Conservation (phyloP, 2,113 vertebrate genomes). For the Dicentrarchus labrax region DNA sequence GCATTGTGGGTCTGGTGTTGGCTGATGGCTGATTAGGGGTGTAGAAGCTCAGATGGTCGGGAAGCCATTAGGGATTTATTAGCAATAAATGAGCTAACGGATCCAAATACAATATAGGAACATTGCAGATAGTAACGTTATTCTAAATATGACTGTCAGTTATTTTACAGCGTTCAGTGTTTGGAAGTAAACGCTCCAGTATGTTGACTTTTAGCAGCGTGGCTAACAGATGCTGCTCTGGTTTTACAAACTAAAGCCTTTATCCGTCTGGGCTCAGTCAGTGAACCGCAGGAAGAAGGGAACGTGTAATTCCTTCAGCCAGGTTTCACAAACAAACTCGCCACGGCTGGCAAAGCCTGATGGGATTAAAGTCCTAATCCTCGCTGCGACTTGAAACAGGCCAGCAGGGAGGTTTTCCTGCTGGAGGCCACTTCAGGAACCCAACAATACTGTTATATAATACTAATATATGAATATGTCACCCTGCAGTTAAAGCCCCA, state of each 20-base stretch:
- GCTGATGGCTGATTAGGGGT: too few relatives aligned
- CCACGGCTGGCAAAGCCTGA: neutral
- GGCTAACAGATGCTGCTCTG: neutral
- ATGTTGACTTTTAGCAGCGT: neutral
- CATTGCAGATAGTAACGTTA: too few relatives aligned
- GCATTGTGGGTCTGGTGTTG: too few relatives aligned
- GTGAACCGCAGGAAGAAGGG: neutral
- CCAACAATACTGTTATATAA: neutral
- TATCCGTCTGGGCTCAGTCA: neutral
- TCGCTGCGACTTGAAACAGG: neutral
- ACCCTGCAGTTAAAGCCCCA: neutral
- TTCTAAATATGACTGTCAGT: too few relatives aligned
- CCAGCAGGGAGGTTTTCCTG: neutral
- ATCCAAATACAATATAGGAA: too few relatives aligned
- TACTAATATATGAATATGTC: neutral
- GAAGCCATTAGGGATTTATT: too few relatives aligned
- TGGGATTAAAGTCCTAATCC: conserved; percentile 13
- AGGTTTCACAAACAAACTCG: neutral
- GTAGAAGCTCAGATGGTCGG: too few relatives aligned
- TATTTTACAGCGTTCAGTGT: too few relatives aligned
- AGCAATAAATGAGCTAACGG: too few relatives aligned
- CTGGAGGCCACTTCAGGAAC: neutral
- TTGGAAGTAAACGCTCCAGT: neutral
- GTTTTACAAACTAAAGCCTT: neutral
- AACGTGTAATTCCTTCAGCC: neutral